phyloP scores from a whole-genome alignment of 2,113 vertebrate species.

The Nanorana parkeri region DNA sequence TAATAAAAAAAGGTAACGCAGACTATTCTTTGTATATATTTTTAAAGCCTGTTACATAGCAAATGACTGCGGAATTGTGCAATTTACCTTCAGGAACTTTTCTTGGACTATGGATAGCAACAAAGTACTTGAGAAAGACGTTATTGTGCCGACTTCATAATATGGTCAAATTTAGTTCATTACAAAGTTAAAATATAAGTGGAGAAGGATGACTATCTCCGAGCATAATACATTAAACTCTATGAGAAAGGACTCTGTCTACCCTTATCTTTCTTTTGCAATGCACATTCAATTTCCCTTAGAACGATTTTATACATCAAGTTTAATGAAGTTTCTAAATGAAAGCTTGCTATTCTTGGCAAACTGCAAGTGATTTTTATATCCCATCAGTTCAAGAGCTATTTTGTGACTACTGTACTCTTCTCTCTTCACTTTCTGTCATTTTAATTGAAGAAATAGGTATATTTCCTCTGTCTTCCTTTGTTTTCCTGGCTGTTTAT shows the following conservation, averaged over 20 bases:
- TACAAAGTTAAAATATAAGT: slow-evolving; percentile 53
- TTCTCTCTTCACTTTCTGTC: slow-evolving; percentile 9
- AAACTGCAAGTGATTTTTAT: slow-evolving; percentile 42
- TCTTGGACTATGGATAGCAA: slow-evolving; percentile 19
- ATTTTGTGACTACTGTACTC: slow-evolving; percentile 42
- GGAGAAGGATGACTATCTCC: slow-evolving; percentile 46
- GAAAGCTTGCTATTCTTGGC: slow-evolving; percentile 56
- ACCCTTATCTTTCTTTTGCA: slow-evolving; percentile 57
- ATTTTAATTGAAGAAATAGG: slow-evolving; percentile 38
- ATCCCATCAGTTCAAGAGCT: slow-evolving; percentile 38
- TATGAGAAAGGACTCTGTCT: slow-evolving; percentile 36
- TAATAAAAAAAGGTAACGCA: neutral
- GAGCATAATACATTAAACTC: slow-evolving; percentile 51
- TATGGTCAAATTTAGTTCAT: slow-evolving; percentile 48
- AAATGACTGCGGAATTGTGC: neutral
- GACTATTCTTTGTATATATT: neutral
- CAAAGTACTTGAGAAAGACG: slow-evolving; percentile 17
- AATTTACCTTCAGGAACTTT: slow-evolving; percentile 38
- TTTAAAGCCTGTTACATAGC: neutral
- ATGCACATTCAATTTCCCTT: slow-evolving; percentile 54
- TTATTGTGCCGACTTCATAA: slow-evolving; percentile 43
- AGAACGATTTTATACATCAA: slow-evolving; percentile 55
- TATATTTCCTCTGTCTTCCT: slow-evolving; percentile 12
- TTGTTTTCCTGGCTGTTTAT: slow-evolving; percentile 6
- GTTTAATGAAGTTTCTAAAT: slow-evolving; percentile 57